Conservation (phyloP, 2,888 invertebrate species). For the Allophyes oxyacanthae region DNA sequence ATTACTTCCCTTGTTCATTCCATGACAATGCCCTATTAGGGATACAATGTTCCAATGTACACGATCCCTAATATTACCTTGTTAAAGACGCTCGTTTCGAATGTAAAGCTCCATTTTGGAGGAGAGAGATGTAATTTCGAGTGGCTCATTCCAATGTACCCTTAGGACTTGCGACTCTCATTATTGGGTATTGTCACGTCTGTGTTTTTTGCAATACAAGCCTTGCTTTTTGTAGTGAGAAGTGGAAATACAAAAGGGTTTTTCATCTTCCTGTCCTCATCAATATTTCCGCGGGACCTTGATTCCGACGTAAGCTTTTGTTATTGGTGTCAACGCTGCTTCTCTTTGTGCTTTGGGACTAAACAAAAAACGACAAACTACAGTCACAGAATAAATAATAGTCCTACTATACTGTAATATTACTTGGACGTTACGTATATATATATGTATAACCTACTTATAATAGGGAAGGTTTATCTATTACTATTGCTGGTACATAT, state of each 20-base stretch:
- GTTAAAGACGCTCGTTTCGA: slow-evolving; percentile 60
- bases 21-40: slow-evolving; percentile 78
- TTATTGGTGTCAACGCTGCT: slow-evolving; percentile 46
- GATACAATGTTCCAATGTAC: slow-evolving; percentile 71
- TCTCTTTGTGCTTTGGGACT: slow-evolving; percentile 34
- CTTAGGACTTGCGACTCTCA: slow-evolving; percentile 59
- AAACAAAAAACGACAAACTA: slow-evolving; percentile 36
- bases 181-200: slow-evolving; percentile 65
- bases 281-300: slow-evolving; percentile 42
- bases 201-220: slow-evolving; percentile 46
- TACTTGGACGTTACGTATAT: slow-evolving; percentile 39
- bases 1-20: slow-evolving; percentile 71
- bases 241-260: slow-evolving; percentile 49
- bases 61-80: slow-evolving; percentile 57
- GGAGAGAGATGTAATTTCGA: slow-evolving; percentile 57
- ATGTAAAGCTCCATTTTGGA: slow-evolving; percentile 58
- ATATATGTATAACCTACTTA: too few relatives aligned
- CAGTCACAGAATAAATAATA: background rate
- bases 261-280: slow-evolving; percentile 48
- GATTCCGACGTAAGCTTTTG: slow-evolving; percentile 43
- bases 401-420: slow-evolving; percentile 31
- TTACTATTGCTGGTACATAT: too few relatives aligned
- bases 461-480: too few relatives aligned
- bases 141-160: slow-evolving; percentile 71
- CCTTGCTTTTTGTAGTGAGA: slow-evolving; percentile 37